These are phyloP conservation scores for Lynx canadensis DNA, from an alignment of 2,113 vertebrate species.

Conservation along the genomic window DNA sequence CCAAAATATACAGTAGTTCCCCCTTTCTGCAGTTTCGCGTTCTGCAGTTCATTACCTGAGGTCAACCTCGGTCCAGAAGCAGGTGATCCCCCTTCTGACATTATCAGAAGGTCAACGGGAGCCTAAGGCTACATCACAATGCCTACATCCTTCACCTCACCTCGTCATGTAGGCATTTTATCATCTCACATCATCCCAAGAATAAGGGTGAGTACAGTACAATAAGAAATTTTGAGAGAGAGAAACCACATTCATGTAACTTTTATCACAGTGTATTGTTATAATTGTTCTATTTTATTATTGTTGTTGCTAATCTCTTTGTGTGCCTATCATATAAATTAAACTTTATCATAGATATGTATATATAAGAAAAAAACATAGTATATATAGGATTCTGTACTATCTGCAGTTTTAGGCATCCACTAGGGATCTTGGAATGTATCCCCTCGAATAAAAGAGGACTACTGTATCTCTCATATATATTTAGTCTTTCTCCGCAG, in stretches of 20 bases:
- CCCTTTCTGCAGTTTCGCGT: background rate
- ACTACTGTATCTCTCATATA: background rate
- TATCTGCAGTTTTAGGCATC: background rate
- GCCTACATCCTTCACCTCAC: background rate
- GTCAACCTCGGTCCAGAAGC: background rate
- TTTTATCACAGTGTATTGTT: background rate
- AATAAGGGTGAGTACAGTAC: background rate
- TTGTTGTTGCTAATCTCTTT: background rate
- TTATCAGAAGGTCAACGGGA: background rate
- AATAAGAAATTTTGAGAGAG: background rate
- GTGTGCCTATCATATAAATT: background rate
- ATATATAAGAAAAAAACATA: background rate
- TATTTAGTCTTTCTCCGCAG: background rate
- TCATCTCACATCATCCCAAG: background rate
- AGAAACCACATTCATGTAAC: background rate
- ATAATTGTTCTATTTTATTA: background rate
- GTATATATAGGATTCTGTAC: background rate
- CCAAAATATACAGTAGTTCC: background rate
- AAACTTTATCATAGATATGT: background rate
- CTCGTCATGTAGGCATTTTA: background rate
- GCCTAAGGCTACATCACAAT: background rate
- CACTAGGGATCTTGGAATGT: background rate
- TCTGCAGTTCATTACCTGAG: background rate
- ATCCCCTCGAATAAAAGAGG: background rate
- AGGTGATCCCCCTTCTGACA: background rate